Base-by-base conservation (phyloP, 2,797 vertebrate species). In the Aphelocoma californica region DNA sequence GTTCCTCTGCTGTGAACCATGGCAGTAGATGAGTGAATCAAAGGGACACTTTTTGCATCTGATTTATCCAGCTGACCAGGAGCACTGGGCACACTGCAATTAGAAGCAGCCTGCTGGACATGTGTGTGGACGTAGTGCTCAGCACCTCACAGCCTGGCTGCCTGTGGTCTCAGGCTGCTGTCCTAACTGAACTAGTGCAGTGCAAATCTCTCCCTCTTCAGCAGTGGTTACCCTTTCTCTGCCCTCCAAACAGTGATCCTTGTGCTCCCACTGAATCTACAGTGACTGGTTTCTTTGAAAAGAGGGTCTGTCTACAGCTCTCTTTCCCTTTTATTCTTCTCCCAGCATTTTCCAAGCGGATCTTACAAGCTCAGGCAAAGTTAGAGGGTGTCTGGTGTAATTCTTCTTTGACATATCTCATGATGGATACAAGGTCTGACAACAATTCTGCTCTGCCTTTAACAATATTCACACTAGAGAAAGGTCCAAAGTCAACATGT, bases 141-240 rank as follows among this genome's bases (percentile, higher is more conserved):
- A 72, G 66, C 28, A 29, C 31, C 38, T 18, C 0, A 0, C 25
- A 19, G 3, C 60, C 34, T 0, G 0, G 51, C 57, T 83, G 31
- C 44, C 36, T 60, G 48, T 15, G n/a, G 12, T 15, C 61, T 64
- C 32, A 7, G 65, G 32, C 36, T 67, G 48, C 70, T 74, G 31
- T 69, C 24, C 44, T 24, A 26, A 9, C 2, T 47, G 26, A 62
- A 12, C 31, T n/a, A 71, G 26, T 3, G 4, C 42, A 40, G 12
- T 32, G 45, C 34, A 84, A 18, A 47, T 44, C 58, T 65, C 65
- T 19, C 26, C 31, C 25, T 64, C 64, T 62, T 29, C 62, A 65
- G 57, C 60, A 32, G 10, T 4, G 32, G 8, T 34, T 53, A 12
- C 6, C 12, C 25, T 89, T 74, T 47, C 51, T 85, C 23, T 85